Conservation (phyloP, 2,888 invertebrate genomes). For the Apamea anceps region DNA sequence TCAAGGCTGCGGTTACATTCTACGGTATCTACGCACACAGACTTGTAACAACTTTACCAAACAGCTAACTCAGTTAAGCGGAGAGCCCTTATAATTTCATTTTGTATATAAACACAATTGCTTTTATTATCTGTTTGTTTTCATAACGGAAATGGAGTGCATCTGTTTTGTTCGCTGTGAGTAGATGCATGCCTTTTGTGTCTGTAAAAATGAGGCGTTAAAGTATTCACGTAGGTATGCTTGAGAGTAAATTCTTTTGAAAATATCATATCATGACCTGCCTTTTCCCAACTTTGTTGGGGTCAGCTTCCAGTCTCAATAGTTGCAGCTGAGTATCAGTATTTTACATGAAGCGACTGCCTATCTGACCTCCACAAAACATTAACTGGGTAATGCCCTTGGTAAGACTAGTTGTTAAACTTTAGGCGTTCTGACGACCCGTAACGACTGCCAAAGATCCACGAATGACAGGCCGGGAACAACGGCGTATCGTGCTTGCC, state of each 20-base stretch:
- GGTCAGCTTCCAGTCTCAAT: too few relatives aligned
- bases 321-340: too few relatives aligned
- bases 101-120: constrained; percentile 14
- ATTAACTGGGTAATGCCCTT: neutral
- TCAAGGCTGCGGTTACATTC: constrained; percentile 47
- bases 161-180: constrained; percentile 6
- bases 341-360: neutral
- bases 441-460: neutral
- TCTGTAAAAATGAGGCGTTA: neutral
- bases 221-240: neutral
- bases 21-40: constrained; percentile 39
- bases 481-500: neutral
- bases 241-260: neutral
- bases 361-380: neutral
- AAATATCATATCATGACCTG: neutral
- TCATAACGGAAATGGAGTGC: constrained; percentile 4
- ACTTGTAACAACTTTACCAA: constrained; percentile 55
- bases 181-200: too few relatives aligned
- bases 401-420: neutral
- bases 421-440: neutral
- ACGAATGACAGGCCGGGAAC: too few relatives aligned
- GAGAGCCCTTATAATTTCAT: constrained; percentile 56
- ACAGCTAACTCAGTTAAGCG: constrained; percentile 44
- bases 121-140: constrained; percentile 38
- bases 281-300: too few relatives aligned